Evolutionary conservation across 2,797 vertebrate genomes (phyloP).

Genomic region (Lithobates pipiens): DNA sequence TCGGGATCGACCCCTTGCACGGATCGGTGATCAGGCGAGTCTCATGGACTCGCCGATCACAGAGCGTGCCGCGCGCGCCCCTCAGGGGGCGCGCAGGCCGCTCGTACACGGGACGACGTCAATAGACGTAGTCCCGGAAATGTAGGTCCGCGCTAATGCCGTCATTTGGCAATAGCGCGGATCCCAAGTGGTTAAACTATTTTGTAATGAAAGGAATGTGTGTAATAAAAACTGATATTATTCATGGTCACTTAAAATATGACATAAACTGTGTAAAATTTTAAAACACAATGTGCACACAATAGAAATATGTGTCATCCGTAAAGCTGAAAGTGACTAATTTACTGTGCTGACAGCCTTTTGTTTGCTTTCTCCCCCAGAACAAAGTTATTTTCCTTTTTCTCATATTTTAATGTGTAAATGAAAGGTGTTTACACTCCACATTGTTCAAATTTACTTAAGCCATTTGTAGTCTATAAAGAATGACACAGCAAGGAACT

Average conservation of each 20-base stretch:
- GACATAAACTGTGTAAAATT: background rate
- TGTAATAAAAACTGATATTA: background rate
- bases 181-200: too few relatives aligned
- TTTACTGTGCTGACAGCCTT: constrained; percentile 14
- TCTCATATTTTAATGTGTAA: constrained; percentile 35
- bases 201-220: background rate
- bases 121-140: too few relatives aligned
- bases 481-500: too few relatives aligned
- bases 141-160: too few relatives aligned
- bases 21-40: too few relatives aligned
- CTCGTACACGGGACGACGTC: too few relatives aligned
- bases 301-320: background rate
- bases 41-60: too few relatives aligned
- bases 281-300: background rate
- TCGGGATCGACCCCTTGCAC: too few relatives aligned
- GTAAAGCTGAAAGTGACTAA: constrained; percentile 16
- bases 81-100: too few relatives aligned
- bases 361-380: constrained; percentile 15
- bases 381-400: constrained; percentile 36
- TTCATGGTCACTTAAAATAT: background rate
- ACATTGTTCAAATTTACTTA: constrained; percentile 19
- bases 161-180: too few relatives aligned
- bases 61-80: too few relatives aligned
- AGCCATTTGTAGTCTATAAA: background rate
- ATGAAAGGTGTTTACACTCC: constrained; percentile 5